Conservation (phyloP, 2,888 invertebrate species). For the Agonopterix arenella region DNA sequence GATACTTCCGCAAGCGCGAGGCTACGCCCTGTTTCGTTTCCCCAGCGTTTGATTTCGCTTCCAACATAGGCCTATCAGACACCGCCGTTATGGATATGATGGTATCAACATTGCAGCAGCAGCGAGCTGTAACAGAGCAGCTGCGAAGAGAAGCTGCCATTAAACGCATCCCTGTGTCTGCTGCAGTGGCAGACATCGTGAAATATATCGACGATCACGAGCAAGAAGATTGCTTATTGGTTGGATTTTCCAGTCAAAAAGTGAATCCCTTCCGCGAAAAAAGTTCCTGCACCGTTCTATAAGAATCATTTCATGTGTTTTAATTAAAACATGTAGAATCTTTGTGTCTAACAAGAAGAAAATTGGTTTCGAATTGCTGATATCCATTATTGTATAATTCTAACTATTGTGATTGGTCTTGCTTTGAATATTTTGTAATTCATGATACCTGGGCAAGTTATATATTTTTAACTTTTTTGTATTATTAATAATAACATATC, state of each 20-base stretch:
- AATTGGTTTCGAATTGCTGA: too few relatives aligned
- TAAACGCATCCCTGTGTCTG: constrained; percentile 90
- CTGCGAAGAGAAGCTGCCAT: constrained; percentile 93
- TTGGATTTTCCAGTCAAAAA: constrained; percentile 95
- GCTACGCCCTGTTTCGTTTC: constrained; percentile 65
- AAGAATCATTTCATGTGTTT: constrained; percentile 40
- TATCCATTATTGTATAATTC: too few relatives aligned
- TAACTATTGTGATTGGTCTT: too few relatives aligned
- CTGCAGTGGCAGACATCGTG: constrained; percentile 94
- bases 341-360: too few relatives aligned
- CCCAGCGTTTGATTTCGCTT: constrained; percentile 51
- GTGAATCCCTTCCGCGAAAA: constrained; percentile 97
- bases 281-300: constrained; percentile 90
- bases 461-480: too few relatives aligned
- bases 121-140: constrained; percentile 95
- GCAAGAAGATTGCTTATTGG: constrained; percentile 94
- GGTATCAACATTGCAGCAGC: constrained; percentile 96
- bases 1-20: constrained; percentile 26
- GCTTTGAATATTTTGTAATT: too few relatives aligned
- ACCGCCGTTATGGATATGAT: constrained; percentile 95
- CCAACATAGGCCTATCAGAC: constrained; percentile 92
- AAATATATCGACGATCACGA: constrained; percentile 94
- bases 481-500: too few relatives aligned
- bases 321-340: too few relatives aligned
- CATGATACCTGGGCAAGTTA: too few relatives aligned